Percentiles rank a stretch among this genome's conserved stretches.
phyloP scores from a whole-genome alignment of 37 sponge, comb jelly and placozoan genomes.

The Beroe forskalii region DNA sequence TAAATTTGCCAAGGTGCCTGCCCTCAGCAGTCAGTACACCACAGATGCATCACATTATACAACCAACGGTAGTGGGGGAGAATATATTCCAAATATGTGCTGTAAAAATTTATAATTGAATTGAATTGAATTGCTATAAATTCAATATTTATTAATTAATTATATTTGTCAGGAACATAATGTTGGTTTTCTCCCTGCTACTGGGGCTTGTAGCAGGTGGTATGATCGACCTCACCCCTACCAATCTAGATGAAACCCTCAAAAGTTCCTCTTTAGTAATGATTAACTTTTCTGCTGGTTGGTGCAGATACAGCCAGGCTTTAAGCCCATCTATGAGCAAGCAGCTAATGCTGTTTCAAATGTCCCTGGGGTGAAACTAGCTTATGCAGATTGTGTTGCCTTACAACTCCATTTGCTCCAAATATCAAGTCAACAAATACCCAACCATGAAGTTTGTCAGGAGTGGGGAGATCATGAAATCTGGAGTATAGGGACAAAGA shows the following conservation, averaged over 20 bases:
- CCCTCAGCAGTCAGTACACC: too few species aligned
- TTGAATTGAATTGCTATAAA: too few species aligned
- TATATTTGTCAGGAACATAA: too few species aligned
- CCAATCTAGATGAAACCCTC: neutral
- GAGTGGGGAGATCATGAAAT: conserved; percentile 70
- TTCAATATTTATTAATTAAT: too few species aligned
- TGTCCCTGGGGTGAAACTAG: conserved; percentile 5
- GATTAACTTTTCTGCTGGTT: conserved; percentile 60
- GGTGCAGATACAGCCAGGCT: conserved; percentile 92
- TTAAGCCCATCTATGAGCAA: conserved; percentile 92
- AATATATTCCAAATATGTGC: too few species aligned
- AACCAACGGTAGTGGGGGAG: too few species aligned
- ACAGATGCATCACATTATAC: too few species aligned
- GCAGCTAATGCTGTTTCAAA: conserved; percentile 70
- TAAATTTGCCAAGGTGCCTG: too few species aligned
- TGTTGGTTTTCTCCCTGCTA: conserved; percentile 19
- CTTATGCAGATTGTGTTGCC: conserved; percentile 56
- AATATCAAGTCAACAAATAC: conserved; percentile 78
- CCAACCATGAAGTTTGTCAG: conserved; percentile 92
- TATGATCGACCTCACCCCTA: conserved; percentile 30
- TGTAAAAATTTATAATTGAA: too few species aligned
- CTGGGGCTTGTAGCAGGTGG: neutral
- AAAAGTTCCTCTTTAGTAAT: conserved; percentile 26
- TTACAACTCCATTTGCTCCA: conserved; percentile 7
- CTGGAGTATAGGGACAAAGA: conserved; percentile 65